Conservation (phyloP, 2,113 vertebrate genomes). For the Thamnaconus septentrionalis region DNA sequence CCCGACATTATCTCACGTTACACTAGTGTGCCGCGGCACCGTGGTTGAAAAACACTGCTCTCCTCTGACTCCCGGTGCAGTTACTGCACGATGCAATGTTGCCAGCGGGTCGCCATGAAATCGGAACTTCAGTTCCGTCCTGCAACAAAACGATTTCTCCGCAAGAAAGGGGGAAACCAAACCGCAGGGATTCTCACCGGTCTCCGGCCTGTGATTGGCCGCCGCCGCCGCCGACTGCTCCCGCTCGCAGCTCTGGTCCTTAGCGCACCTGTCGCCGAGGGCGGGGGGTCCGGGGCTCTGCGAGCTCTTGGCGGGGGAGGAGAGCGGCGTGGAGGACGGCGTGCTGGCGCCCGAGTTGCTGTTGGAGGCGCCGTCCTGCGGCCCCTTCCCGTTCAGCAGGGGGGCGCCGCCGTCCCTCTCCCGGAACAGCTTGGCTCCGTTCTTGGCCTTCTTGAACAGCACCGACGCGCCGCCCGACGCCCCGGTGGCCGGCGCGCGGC, state of each 20-base stretch:
- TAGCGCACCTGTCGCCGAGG: conserved; percentile 44
- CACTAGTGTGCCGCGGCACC: too few species aligned
- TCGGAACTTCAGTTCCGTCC: too few species aligned
- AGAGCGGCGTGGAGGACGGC: conserved; percentile 52
- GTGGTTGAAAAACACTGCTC: too few species aligned
- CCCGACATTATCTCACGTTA: too few species aligned
- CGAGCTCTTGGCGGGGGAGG: conserved; percentile 53
- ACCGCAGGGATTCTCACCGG: conserved; percentile 74
- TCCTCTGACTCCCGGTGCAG: too few species aligned
- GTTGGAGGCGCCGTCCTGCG: conserved; percentile 46
- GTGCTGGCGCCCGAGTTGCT: conserved; percentile 49
- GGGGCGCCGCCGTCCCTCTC: conserved; percentile 77
- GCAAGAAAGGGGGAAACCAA: neutral
- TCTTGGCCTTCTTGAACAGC: conserved; percentile 93
- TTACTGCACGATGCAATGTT: too few species aligned
- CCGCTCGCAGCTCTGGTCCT: conserved; percentile 67
- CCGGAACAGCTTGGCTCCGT: conserved; percentile 85
- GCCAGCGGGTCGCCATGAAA: too few species aligned
- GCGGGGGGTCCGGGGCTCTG: conserved; percentile 58
- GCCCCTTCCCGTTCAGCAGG: conserved; percentile 81
- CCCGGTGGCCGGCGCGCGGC: conserved; percentile 58
- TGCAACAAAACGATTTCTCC: too few species aligned
- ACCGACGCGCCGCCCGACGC: conserved; percentile 89
- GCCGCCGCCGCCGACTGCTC: conserved; percentile 78
- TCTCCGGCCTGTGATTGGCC: conserved; percentile 73